Evolutionary conservation across 2,888 invertebrate genomes (phyloP).

Genomic region (Lamellibrachia satsuma): DNA sequence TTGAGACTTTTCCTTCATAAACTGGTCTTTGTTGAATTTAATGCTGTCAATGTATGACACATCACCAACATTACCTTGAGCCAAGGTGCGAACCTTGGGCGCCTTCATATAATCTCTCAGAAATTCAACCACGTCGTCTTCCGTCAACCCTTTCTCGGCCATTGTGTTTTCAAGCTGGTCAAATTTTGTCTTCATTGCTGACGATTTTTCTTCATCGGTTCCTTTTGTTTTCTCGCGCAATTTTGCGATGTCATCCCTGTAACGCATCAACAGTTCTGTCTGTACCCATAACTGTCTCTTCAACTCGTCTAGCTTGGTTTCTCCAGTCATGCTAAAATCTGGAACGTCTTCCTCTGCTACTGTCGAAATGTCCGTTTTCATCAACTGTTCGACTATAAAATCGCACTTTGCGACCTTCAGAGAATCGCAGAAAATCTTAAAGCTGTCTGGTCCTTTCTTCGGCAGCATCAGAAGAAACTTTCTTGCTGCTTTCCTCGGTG

Average conservation of each 20-base stretch:
- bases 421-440: constrained; percentile 13
- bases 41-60: not conserved
- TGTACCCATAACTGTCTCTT: not conserved
- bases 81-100: not conserved
- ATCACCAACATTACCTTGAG: not conserved
- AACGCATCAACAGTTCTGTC: constrained; percentile 7
- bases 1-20: not conserved
- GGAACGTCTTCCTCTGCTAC: not conserved
- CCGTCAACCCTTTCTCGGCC: constrained; percentile 12
- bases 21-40: not conserved
- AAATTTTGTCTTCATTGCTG: not conserved
- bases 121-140: not conserved
- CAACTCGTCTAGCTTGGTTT: not conserved
- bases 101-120: not conserved
- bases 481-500: not conserved
- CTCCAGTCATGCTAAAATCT: not conserved
- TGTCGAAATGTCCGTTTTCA: not conserved
- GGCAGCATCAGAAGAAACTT: constrained; percentile 7
- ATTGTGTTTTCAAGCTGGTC: constrained; percentile 13
- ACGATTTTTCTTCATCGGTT: not conserved
- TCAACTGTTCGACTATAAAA: not conserved
- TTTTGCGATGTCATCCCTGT: not conserved
- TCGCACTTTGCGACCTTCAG: not conserved
- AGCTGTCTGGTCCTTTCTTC: not conserved
- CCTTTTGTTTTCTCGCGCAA: not conserved